Evolutionary conservation across 1,140 invertebrate genomes (phyloP).

Genomic region (Monomorium pharaonis): DNA sequence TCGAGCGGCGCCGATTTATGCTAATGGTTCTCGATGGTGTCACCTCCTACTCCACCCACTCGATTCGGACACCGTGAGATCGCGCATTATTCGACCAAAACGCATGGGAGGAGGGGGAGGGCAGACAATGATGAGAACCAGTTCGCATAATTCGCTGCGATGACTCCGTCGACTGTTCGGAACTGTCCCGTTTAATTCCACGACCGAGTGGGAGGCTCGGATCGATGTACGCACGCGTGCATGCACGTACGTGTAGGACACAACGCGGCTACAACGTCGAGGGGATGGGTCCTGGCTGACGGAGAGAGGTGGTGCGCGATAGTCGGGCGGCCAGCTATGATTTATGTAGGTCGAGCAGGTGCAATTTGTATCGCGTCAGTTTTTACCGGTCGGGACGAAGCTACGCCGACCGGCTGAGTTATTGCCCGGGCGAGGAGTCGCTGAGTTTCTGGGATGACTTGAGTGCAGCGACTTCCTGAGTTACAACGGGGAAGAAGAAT

Average conservation of each 20-base stretch:
- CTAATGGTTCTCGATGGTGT: constrained; percentile 67
- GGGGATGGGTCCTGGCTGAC: background rate
- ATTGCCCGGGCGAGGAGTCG: constrained; percentile 72
- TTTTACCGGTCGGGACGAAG: constrained; percentile 74
- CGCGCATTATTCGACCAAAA: constrained; percentile 65
- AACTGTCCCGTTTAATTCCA: constrained; percentile 39
- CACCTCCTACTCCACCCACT: background rate
- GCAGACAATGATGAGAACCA: constrained; percentile 37
- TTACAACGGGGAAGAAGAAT: background rate
- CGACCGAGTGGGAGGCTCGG: constrained; percentile 3
- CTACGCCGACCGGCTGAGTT: constrained; percentile 74
- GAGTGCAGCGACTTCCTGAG: constrained; percentile 40
- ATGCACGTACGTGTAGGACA: background rate
- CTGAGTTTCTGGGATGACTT: constrained; percentile 56
- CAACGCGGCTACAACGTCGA: background rate
- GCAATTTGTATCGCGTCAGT: constrained; percentile 83
- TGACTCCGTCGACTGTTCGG: constrained; percentile 37
- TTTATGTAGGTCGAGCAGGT: constrained; percentile 80
- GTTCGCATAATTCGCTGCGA: constrained; percentile 57
- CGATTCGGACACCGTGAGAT: constrained; percentile 56
- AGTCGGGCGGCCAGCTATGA: constrained; percentile 72
- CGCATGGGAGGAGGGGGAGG: too few relatives aligned
- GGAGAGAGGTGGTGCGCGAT: constrained; percentile 49
- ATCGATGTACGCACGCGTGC: constrained; percentile 35
- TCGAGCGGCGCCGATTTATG: constrained; percentile 65